Conservation (phyloP, 2,888 invertebrate genomes). For the Drosophila histrio region DNA sequence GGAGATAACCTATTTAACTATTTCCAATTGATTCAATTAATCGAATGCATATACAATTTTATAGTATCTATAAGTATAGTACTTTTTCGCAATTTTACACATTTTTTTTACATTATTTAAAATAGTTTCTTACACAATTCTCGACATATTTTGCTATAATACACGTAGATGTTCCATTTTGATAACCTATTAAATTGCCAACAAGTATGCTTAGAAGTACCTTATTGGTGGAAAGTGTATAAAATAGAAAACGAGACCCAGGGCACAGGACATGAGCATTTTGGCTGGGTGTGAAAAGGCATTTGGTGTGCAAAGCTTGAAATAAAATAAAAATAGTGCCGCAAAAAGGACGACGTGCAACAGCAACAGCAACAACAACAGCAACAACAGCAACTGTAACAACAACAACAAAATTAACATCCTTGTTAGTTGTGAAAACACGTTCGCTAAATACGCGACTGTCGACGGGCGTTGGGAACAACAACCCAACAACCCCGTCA, state of each 20-base stretch:
- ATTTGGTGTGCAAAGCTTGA: conserved; percentile 68
- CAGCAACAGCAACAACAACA: conserved; percentile 38
- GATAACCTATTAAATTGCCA: no score
- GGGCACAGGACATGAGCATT: conserved; percentile 62
- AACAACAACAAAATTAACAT: conserved; percentile 78
- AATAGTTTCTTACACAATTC: no score
- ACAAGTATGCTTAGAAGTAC: no score
- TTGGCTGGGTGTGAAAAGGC: conserved; percentile 76
- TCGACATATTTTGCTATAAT: no score
- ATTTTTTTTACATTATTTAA: no score
- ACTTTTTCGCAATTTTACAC: no score
- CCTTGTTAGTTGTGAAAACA: conserved; percentile 82
- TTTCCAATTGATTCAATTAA: no score
- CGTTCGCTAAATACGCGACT: conserved; percentile 80
- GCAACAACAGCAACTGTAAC: conserved; percentile 19
- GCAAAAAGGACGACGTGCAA: conserved; percentile 53
- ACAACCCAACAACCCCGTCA: conserved; percentile 58
- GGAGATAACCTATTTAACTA: no score
- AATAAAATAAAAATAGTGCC: conserved; percentile 56
- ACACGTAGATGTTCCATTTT: no score
- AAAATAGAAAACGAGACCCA: conserved; percentile 47
- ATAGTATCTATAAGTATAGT: no score
- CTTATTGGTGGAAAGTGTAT: conserved; percentile 20
- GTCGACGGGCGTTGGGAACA: conserved; percentile 23
- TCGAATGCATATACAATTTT: no score